Base-by-base conservation (phyloP, 2,888 invertebrate species). In the Diarsia dahlii region DNA sequence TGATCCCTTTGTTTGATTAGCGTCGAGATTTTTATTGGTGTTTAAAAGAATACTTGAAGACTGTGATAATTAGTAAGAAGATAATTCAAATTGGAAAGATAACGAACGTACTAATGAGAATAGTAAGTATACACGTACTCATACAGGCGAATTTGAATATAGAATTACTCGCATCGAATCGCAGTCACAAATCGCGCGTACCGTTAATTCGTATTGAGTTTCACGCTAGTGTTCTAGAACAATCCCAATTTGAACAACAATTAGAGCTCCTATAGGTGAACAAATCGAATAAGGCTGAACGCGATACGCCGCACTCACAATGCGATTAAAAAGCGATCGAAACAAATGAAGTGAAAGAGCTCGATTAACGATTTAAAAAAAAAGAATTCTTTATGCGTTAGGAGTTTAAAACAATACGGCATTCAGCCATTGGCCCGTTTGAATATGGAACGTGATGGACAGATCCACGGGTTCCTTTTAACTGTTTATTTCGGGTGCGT, bases 181-280 rank as follows among this genome's bases (percentile, higher is more conserved):
- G 91, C 91, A 92, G 92, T 95, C 93, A 93, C 92, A 91, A 85
- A 81, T 82, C 73, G 85, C 85, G 89, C 87, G 87, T 91, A 91
- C 94, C 94, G 94, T 95, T 96, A 96, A 96, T 96, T 95, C 95
- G 91, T 96, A 96, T 96, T 95, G 95, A 95, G 93, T 96, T 96
- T 94, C 96, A 90, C 90, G 88, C 89, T 91, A 90, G 90, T 91
- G 90, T 92, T 90, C 89, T 89, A 93, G 91, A 92, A 95, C 91
- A 93, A 93, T 92, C 88, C 91, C 90, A 91, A 91, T 91, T 91
- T 89, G 77, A 84, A 89, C 78, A 88, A 93, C 92, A 92, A 92
- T 93, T 86, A 88, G 88, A 92, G 89, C 86, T 87, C 88, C 86
- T 89, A 80, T 85, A 86, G 87, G 89, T 84, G 82, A 80, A 88